Evolutionary conservation across 2,888 invertebrate genomes (phyloP), one percentile per base, ranked within the genome.

Genomic region (Drosophila mercatorum): DNA sequence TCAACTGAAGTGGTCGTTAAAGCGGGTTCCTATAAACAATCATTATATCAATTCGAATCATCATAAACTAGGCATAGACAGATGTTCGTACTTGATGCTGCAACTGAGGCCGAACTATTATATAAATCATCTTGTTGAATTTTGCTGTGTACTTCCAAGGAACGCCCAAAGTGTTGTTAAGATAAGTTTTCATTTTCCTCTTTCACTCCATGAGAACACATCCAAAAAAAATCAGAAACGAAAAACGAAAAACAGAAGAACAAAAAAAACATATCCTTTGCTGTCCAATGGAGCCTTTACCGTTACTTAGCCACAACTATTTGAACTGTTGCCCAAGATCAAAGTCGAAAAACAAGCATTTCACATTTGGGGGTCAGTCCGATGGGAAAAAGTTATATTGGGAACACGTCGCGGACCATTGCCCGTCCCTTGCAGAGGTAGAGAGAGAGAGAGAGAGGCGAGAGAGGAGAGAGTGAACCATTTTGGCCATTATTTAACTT

Each of bases 381-480:
- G 38, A 34, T 55, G 67, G 72, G 76, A 58, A 63, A 88, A 89
- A 90, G 84, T 90, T 89, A 88, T 88, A 90, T 89, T 90, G 80
- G 78, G 55, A 55, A 88, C 89, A 89, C 84, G 89, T 90, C 84
- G 70, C 84, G 84, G 72, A 69, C 88, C 88, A 84, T 84, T 81
- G 87, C 74, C 76, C 68, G 80, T 64, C 66, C 78, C 36, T 31
- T 31, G 22, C 22, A 22, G 22, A 22, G 22, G 22, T 22, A 66
- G 57, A n/a, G 14, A 14, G 22, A 10, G 36, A 7, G 28, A 0
- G 17, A 1, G 14, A 11, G 58, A 5, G 22, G 0, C 22, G 12
- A 22, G 64, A 10, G 36, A 14, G 34, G 26, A 0, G 4, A 22
- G 36, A 26, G 22, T 6, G 34, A 43, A 51, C n/a, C 51, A n/a